These are phyloP conservation scores for Chorisops tibialis DNA, from an alignment of 2,888 invertebrate genomes.

Conservation along the genomic window DNA sequence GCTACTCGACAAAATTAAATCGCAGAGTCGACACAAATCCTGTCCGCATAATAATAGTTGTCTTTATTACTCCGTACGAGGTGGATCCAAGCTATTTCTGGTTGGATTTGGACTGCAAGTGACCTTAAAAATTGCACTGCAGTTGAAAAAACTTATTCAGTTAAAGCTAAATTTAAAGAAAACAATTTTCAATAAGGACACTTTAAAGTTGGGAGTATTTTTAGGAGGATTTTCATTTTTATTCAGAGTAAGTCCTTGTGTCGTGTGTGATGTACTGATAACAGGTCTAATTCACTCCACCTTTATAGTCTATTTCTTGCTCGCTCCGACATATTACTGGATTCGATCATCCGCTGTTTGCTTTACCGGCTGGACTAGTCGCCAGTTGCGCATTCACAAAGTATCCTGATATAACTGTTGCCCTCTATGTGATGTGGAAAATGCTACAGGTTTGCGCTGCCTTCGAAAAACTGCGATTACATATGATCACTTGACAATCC, in stretches of 20 bases:
- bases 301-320: conserved; percentile 64
- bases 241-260: conserved; percentile 58
- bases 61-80: conserved; percentile 55
- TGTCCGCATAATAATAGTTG: conserved; percentile 65
- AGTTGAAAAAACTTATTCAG: conserved; percentile 55
- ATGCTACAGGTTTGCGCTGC: conserved; percentile 63
- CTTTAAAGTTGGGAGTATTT: conserved; percentile 63
- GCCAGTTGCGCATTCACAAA: conserved; percentile 68
- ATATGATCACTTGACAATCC: background rate
- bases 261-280: conserved; percentile 5
- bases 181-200: conserved; percentile 56
- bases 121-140: conserved; percentile 58
- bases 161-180: conserved; percentile 55
- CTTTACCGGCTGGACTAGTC: conserved; percentile 67
- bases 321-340: conserved; percentile 60
- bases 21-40: conserved; percentile 43
- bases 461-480: background rate
- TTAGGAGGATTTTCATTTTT: conserved; percentile 66
- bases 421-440: conserved; percentile 82
- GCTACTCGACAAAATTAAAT: conserved; percentile 53
- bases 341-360: conserved; percentile 61
- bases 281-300: background rate
- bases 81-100: conserved; percentile 59
- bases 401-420: conserved; percentile 73
- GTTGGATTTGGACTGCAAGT: conserved; percentile 63